A percentile compares a stretch with the other conserved stretches of the same genome.
phyloP scores from a whole-genome alignment of 2,888 invertebrate genomes.

The Diarsia rubi region DNA sequence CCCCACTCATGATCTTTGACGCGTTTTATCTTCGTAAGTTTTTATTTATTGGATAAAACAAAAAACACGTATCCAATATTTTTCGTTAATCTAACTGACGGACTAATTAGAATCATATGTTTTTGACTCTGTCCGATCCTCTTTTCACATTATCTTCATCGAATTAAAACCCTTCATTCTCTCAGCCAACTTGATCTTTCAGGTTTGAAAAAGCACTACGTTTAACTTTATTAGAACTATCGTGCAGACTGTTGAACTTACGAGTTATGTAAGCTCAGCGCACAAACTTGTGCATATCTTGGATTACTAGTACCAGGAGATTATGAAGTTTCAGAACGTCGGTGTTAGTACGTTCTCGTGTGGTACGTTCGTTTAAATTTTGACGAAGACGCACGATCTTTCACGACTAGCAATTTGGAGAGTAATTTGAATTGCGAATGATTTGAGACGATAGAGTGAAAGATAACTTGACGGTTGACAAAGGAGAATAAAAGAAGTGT shows the following conservation, averaged over 20 bases:
- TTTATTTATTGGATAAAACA: too few relatives aligned
- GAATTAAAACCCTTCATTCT: not conserved
- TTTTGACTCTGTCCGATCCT: too few relatives aligned
- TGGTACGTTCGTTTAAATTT: constrained; percentile 7
- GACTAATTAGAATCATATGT: too few relatives aligned
- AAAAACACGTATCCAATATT: too few relatives aligned
- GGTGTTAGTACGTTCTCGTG: not conserved
- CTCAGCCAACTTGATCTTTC: not conserved
- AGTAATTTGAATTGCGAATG: not conserved
- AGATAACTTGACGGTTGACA: not conserved
- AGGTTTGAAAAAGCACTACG: not conserved
- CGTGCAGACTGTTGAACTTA: constrained; percentile 39
- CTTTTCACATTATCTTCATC: not conserved
- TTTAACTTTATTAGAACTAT: constrained; percentile 11
- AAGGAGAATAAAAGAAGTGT: not conserved
- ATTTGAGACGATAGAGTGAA: not conserved
- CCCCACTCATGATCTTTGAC: too few relatives aligned
- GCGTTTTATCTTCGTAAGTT: too few relatives aligned
- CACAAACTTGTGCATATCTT: constrained; percentile 34
- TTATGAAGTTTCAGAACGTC: constrained; percentile 28
- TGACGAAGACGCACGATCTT: not conserved
- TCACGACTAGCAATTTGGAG: too few relatives aligned
- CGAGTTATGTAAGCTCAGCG: constrained; percentile 7
- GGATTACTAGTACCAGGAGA: constrained; percentile 29
- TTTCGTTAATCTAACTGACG: too few relatives aligned